Evolutionary conservation across 2,888 invertebrate genomes (phyloP), one percentile per base, ranked within the genome.

Genomic region (Papilio protenor): DNA sequence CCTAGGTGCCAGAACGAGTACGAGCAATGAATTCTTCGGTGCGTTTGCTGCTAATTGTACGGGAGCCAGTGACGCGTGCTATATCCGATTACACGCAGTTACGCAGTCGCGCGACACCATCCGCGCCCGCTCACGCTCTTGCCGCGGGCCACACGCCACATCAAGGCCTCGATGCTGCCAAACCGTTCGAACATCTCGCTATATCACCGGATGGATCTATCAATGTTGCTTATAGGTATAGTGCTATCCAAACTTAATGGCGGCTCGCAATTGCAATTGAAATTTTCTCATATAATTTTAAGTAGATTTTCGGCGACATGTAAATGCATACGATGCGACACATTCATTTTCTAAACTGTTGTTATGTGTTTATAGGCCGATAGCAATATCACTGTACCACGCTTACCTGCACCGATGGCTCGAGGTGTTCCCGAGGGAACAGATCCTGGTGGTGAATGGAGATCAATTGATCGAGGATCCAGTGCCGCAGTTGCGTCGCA

Each of bases 41-140:
- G 80, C 98, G 98, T 85, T 95, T 99, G 79, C 96, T 99, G 81
- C 95, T 99, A 84, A 98, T 99, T 86, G 98, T 99, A 33, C 96
- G 99, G 18, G 98, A 99, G 91, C 99, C 99, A 4, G 98, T 99
- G 77, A 98, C 98, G 23, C 96, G 99, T 77, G 98, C 99, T 75
- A 98, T 99, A 86, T 99, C 99, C 18, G 99, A 99, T 95, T 99
- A 99, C 94, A 98, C 98, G 27, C 99, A 99, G 92, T 95, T 99
- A 84, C 96, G 97, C 81, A 97, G 97, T 84, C 97, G 98, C 87
- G 97, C 97, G 40, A 96, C 97, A 57, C 96, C 97, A 1, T 97
- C 97, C 14, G 96, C 96, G 81, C 96, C 97, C 8, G 92, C 95
- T 79, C 91, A 90, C 14, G 88, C 90, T 0, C 71, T 72, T n/a